Base-by-base conservation (phyloP, 2,888 invertebrate genomes). In the Xestia sexstrigata region DNA sequence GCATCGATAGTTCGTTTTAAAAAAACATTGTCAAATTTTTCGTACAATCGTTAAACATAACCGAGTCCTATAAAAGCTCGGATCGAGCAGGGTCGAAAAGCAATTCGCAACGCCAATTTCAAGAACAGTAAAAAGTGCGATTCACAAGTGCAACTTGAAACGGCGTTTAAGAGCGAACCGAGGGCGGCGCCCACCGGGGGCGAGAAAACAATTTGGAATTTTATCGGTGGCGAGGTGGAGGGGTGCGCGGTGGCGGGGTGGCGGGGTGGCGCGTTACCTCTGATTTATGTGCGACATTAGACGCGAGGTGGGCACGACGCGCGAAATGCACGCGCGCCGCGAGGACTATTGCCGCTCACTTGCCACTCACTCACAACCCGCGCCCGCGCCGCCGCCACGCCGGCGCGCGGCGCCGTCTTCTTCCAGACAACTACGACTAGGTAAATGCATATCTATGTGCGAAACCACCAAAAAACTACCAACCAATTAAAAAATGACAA, bases 131-230 rank as follows among this genome's bases (percentile, higher is more conserved):
- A 96, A 96, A 96, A 96, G 96, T 96, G 93, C 96, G 95, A 96
- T 96, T 96, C 96, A 95, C 96, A 96, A 96, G 95, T 96, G 96
- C 96, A 96, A 96, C 95, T 96, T 95, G 96, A 96, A 95, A 93
- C 95, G 95, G 95, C 96, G 96, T 96, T 96, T 96, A 96, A 95
- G 96, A 96, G 96, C 95, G 95, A 96, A 95, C 94, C 93, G 94
- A 94, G 96, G 95, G 95, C 95, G 95, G 95, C 95, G 95, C 95
- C 95, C 95, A 94, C 95, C 95, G 94, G 96, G 95, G 95, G 94
- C 95, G 96, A 95, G 95, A 95, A 96, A 96, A 96, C 96, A 96
- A 96, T 96, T 96, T 96, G 93, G 94, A 95, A 93, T 96, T 96
- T 96, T 96, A 96, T 96, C 95, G 96, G 93, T 89, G 90, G 89